phyloP scores from a whole-genome alignment of 2,797 vertebrate genomes.

The Glyptemys insculpta region DNA sequence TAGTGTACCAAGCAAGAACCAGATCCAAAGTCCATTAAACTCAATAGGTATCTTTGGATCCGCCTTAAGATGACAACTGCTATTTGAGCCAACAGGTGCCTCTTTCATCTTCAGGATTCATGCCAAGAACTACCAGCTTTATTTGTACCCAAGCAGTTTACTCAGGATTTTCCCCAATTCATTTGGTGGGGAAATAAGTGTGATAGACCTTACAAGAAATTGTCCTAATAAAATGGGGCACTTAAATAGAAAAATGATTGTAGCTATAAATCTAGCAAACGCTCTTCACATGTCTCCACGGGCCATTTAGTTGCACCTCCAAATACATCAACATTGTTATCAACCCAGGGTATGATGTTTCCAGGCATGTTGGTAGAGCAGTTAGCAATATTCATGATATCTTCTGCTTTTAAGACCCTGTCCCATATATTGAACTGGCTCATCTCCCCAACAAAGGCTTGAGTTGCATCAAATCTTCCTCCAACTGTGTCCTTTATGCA shows the following conservation, averaged over 20 bases:
- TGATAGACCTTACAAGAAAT: conserved; percentile 67
- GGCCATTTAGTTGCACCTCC: conserved; percentile 94
- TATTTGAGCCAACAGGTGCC: conserved; percentile 2
- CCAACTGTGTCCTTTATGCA: conserved; percentile 93
- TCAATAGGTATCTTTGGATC: not conserved
- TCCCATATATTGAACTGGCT: conserved; percentile 99
- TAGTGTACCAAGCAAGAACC: not conserved
- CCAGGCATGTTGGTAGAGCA: conserved; percentile 94
- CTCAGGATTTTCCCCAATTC: not conserved
- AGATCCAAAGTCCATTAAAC: not conserved
- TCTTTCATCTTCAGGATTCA: conserved; percentile 2
- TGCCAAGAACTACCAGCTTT: conserved; percentile 21
- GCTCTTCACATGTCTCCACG: conserved; percentile 93
- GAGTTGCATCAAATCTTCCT: conserved; percentile 96
- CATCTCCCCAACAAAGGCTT: conserved; percentile 98
- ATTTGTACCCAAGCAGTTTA: conserved; percentile 38
- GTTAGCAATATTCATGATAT: conserved; percentile 94
- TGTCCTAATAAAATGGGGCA: conserved; percentile 73
- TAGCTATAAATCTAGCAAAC: conserved; percentile 90
- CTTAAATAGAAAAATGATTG: conserved; percentile 42
- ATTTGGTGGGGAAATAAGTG: conserved; percentile 49
- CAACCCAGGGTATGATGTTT: conserved; percentile 95
- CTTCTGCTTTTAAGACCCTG: conserved; percentile 90
- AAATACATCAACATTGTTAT: conserved; percentile 94
- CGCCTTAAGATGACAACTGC: not conserved